phyloP scores from a whole-genome alignment of 2,113 vertebrate species.

The Macroglossus sobrinus region DNA sequence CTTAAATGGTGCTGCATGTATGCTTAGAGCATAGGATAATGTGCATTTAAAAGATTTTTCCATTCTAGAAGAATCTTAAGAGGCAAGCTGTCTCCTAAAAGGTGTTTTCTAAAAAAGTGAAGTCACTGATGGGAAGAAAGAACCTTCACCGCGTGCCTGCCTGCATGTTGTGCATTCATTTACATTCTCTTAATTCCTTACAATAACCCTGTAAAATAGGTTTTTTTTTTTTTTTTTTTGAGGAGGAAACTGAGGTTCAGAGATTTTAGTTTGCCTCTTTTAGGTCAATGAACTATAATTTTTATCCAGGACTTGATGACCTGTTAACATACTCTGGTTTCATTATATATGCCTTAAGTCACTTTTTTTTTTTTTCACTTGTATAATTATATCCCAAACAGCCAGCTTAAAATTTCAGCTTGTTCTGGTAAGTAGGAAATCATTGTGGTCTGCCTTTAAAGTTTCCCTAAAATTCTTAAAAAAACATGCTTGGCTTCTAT shows the following conservation, averaged over 20 bases:
- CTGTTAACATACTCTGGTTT: constrained; percentile 7
- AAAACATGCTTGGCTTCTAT: neutral
- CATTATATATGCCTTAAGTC: neutral
- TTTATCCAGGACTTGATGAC: constrained; percentile 36
- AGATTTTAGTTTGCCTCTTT: neutral
- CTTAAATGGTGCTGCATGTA: neutral
- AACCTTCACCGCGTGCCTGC: neutral
- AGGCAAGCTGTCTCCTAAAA: neutral
- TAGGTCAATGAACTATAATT: neutral
- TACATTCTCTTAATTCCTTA: neutral
- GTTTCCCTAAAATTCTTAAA: constrained; percentile 60
- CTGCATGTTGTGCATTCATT: neutral
- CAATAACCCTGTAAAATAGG: neutral
- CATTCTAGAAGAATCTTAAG: neutral
- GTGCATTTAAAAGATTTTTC: neutral
- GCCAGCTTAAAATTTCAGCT: constrained; percentile 48
- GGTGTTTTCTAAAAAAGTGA: neutral
- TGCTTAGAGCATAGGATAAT: neutral
- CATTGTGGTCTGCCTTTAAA: constrained; percentile 26
- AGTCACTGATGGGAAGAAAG: neutral
- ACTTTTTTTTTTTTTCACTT: neutral
- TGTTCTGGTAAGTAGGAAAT: constrained; percentile 41
- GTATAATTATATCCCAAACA: constrained; percentile 26
- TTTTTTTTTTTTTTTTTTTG: constrained; percentile 28
- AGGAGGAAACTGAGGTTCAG: neutral